Evolutionary conservation across 2,113 vertebrate genomes (phyloP), one percentile per base, ranked within the genome.

Genomic region (Ctenodactylus gundi): DNA sequence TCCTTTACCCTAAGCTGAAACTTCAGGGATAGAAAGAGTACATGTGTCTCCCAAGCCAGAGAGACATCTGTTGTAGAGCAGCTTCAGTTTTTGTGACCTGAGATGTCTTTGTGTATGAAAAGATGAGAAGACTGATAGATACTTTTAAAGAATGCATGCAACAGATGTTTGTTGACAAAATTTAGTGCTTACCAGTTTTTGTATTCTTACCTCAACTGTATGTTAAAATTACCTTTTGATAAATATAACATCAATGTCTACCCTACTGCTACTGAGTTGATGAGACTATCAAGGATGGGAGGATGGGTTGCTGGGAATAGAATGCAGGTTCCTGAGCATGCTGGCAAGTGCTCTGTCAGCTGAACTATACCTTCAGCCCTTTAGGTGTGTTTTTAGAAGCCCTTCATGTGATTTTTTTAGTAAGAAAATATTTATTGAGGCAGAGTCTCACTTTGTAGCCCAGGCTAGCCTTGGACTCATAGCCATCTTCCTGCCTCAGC

Each of bases 171-270:
- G 57, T n/a, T 4, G 49, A 34, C 15, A 29, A 81, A 23, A 49
- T 21, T 12, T 12, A 0, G 0, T 34, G 0, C 23, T 0, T 82
- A 13, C 51, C 3, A 17, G 51, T 41, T 17, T n/a, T 46, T n/a
- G 0, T 9, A 0, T 46, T 31, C 17, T 51, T 10, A 8, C 36
- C 23, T 70, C 49, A 7, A 20, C 68, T 58, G 6, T 34, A 0
- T n/a, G 6, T 70, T 27, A 7, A 29, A 53, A 18, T n/a, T 46
- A 72, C 57, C 55, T 12, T 14, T 92, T 3, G 15, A 8, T 23
- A 44, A 15, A 6, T 3, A 6, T 6, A 21, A 4, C 17, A 9
- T 31, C 34, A 1, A 5, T 12, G 75, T 39, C 20, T 23, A 44
- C 36, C 44, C 2, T 2, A 41, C 25, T 80, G 17, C 13, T 49